Percentiles rank a stretch among this genome's conserved stretches.
Conservation (phyloP, 2,797 vertebrate genomes). For the Gobio occitaniae region DNA sequence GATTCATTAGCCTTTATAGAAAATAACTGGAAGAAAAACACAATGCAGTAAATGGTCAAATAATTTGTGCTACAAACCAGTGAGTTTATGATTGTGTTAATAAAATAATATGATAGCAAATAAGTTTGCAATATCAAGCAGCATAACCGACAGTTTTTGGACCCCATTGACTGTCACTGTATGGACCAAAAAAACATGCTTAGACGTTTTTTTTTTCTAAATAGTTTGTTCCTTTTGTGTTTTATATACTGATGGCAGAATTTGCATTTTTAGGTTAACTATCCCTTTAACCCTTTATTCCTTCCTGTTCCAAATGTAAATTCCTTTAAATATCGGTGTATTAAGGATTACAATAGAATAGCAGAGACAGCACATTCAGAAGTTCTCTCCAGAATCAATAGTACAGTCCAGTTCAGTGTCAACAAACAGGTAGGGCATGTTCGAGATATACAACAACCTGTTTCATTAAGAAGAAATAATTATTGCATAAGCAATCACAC, state of each 20-base stretch:
- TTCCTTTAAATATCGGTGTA: not conserved
- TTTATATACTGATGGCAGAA: not conserved
- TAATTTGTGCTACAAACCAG: not conserved
- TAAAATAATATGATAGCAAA: not conserved
- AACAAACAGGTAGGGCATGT: not conserved
- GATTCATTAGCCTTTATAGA: not conserved
- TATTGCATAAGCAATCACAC: not conserved
- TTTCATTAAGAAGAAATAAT: not conserved
- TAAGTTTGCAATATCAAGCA: not conserved
- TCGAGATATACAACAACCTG: not conserved
- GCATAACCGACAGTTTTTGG: not conserved
- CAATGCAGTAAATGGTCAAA: not conserved
- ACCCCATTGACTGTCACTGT: not conserved
- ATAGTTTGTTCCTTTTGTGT: not conserved
- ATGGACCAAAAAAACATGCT: not conserved
- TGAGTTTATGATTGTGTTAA: not conserved
- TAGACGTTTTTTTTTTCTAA: too few species aligned
- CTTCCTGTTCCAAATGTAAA: not conserved
- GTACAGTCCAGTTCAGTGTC: too few species aligned
- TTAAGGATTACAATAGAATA: too few species aligned
- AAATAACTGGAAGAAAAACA: not conserved
- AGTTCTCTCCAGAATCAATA: too few species aligned
- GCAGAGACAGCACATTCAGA: too few species aligned
- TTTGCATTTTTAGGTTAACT: not conserved
- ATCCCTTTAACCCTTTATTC: not conserved